Base-by-base conservation (phyloP, 2,888 invertebrate species). In the Magallana nippona region DNA sequence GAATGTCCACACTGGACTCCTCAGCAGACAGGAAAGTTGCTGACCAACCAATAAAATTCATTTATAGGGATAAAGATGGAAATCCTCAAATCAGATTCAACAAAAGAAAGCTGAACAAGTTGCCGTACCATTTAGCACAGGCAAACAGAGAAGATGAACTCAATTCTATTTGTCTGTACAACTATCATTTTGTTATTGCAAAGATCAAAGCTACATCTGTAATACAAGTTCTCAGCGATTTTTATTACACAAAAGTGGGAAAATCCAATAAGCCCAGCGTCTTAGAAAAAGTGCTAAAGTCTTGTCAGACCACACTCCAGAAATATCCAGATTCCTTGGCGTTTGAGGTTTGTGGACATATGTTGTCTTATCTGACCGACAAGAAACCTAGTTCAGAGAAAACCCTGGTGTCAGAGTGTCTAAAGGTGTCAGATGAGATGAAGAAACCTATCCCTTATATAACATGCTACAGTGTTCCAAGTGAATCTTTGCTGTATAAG, bases 111-210 rank as follows among this genome's bases (percentile, higher is more conserved):
- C 85, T 94, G 83, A 91, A 89, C 82, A 91, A 93, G 84, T 85
- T 94, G 60, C 94, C 93, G 5, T 92, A 89, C 85, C 93, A 93
- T 79, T 89, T 93, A 55, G 87, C 88, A 55, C 86, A 89, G 56
- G 90, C 91, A 32, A 83, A 87, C 17, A 87, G 92, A 81, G 97
- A 97, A 92, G 96, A 97, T 83, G 98, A 98, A 94, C 95, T 99
- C 13, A 98, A 98, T 92, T 96, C 97, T 57, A 96, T 98, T 92
- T 98, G 99, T 0, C 95, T 99, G 0, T 99, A 99, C 94, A 98
- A 98, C 94, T 99, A 98, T 93, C 97, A 98, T 91, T 99, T 98
- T 98, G 95, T 99, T 0, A 98, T 98, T 93, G 98, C 98, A 0
- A 99, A 99, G 93, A 95, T 98, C 1, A 97, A 97, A 88, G 98